Conservation (phyloP, 2,113 vertebrate species). For the Alethe diademata region DNA sequence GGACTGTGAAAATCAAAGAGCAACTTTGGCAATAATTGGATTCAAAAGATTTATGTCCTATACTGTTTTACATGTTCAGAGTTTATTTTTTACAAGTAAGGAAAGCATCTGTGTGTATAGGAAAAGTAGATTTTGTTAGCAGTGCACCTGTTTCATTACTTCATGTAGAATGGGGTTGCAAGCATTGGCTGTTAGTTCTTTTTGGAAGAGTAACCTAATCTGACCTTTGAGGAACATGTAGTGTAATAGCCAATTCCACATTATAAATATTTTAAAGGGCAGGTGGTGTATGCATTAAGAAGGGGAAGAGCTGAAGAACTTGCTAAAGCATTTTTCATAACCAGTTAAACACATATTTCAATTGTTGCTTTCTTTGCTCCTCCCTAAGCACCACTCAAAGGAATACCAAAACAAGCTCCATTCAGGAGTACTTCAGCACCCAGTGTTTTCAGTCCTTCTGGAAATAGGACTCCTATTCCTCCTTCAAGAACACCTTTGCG, state of each 20-base stretch:
- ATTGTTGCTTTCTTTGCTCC: not conserved
- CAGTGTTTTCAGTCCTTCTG: constrained; percentile 92
- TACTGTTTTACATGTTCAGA: not conserved
- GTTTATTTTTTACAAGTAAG: not conserved
- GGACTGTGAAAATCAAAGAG: not conserved
- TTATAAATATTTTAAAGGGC: not conserved
- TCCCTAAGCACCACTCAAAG: constrained; percentile 89
- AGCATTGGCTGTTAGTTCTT: not conserved
- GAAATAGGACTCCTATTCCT: constrained; percentile 91
- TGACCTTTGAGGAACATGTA: not conserved
- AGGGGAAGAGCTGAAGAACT: not conserved
- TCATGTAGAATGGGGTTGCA: not conserved
- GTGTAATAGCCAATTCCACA: not conserved
- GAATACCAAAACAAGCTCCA: constrained; percentile 94
- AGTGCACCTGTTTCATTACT: not conserved
- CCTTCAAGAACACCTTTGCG: constrained; percentile 88
- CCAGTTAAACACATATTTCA: not conserved
- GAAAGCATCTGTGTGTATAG: not conserved
- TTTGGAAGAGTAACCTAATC: not conserved
- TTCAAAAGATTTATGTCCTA: not conserved
- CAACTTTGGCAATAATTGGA: not conserved
- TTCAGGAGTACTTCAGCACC: constrained; percentile 93
- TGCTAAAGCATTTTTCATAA: not conserved
- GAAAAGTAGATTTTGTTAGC: not conserved
- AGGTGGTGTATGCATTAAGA: not conserved